Evolutionary conservation across 2,888 invertebrate species (phyloP).

Genomic region (Heliconius erato): DNA sequence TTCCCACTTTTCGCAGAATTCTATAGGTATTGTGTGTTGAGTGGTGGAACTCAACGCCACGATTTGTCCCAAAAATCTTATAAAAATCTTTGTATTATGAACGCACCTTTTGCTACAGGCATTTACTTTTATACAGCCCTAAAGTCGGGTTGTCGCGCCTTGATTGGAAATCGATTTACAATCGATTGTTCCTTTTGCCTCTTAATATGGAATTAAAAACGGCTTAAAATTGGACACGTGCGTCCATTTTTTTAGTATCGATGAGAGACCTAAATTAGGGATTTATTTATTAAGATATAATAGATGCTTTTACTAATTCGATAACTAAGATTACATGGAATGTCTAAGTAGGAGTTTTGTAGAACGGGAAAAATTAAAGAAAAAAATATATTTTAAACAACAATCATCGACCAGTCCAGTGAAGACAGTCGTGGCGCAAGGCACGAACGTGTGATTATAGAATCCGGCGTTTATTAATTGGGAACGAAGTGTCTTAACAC

Average conservation of each 20-base stretch:
- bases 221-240: conserved; percentile 26
- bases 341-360: not conserved
- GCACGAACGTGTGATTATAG: too few relatives aligned
- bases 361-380: not conserved
- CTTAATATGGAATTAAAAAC: conserved; percentile 47
- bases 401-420: too few relatives aligned
- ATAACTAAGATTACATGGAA: not conserved
- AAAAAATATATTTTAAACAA: too few relatives aligned
- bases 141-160: conserved; percentile 51
- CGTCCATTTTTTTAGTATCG: conserved; percentile 12
- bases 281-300: not conserved
- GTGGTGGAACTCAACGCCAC: not conserved
- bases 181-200: conserved; percentile 62
- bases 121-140: conserved; percentile 56
- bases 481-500: not conserved
- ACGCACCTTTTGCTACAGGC: conserved; percentile 30
- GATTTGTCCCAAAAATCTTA: not conserved
- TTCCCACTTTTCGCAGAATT: too few relatives aligned
- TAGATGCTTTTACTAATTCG: not conserved
- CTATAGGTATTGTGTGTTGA: not conserved
- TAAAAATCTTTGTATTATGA: conserved; percentile 12
- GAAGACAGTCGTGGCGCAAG: too few relatives aligned
- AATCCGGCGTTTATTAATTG: too few relatives aligned
- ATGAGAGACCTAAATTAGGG: not conserved
- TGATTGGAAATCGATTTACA: conserved; percentile 63